Evolutionary conservation across 2,888 invertebrate species (phyloP).

Genomic region (Nomada lathburiana): DNA sequence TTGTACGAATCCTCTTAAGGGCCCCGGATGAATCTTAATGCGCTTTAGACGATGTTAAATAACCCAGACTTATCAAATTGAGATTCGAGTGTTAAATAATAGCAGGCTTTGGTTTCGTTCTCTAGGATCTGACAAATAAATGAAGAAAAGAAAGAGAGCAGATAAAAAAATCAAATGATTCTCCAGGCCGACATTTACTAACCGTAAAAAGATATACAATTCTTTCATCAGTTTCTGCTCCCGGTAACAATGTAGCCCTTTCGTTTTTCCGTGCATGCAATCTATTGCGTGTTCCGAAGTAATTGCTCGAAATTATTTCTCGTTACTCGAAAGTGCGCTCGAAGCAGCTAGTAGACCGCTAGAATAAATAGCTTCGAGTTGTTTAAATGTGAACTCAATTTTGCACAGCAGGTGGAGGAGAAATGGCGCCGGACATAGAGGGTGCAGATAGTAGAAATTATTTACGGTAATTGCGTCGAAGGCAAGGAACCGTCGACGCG

Average conservation of each 20-base stretch:
- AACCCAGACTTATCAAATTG: constrained; percentile 49
- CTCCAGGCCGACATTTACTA: too few relatives aligned
- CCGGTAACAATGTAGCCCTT: too few relatives aligned
- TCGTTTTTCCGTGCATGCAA: too few relatives aligned
- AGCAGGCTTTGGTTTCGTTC: neutral
- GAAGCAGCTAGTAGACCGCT: neutral
- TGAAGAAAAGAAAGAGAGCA: too few relatives aligned
- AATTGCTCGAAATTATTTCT: constrained; percentile 34
- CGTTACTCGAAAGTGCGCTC: constrained; percentile 11
- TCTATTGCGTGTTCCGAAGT: neutral
- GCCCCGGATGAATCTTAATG: constrained; percentile 13
- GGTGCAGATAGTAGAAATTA: constrained; percentile 27
- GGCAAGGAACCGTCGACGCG: constrained; percentile 31
- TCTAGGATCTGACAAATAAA: neutral
- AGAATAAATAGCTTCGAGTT: constrained; percentile 23
- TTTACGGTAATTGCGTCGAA: constrained; percentile 48
- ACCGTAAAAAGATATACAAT: too few relatives aligned
- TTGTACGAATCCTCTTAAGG: constrained; percentile 27
- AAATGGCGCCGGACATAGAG: neutral
- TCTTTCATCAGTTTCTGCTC: too few relatives aligned
- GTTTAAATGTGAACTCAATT: constrained; percentile 37
- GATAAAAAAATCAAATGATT: neutral
- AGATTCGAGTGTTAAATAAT: constrained; percentile 30
- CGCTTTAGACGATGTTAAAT: constrained; percentile 27
- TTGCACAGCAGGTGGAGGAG: neutral